Evolutionary conservation across 2,113 vertebrate genomes (phyloP).

Genomic region (Oryzias woworae): DNA sequence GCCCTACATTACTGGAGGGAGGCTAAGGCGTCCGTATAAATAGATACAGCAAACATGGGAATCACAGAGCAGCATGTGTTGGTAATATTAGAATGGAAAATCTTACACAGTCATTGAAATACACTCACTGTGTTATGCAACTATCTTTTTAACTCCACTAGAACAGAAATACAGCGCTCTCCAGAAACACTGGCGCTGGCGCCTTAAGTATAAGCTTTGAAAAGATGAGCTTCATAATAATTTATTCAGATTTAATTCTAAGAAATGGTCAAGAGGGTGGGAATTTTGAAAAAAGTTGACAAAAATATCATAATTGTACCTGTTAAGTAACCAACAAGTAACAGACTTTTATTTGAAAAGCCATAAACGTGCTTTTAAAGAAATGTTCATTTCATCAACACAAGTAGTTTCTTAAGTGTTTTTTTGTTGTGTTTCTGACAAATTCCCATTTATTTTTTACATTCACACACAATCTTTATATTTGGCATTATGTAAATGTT

Average conservation of each 20-base stretch:
- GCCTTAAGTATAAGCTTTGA: slow-evolving; percentile 45
- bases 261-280: background rate
- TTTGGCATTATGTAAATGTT: no score
- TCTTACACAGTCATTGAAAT: slow-evolving; percentile 74
- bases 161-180: slow-evolving; percentile 61
- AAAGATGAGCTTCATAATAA: background rate
- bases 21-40: slow-evolving; percentile 65
- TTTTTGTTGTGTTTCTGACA: background rate
- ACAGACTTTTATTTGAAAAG: background rate
- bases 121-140: slow-evolving; percentile 69
- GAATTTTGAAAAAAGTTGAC: background rate
- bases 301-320: background rate
- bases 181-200: slow-evolving; percentile 66
- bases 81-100: slow-evolving; percentile 80
- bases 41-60: slow-evolving; percentile 64
- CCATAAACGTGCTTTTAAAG: background rate
- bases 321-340: background rate
- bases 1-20: slow-evolving; percentile 33
- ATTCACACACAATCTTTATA: background rate
- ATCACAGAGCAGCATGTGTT: slow-evolving; percentile 69
- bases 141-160: slow-evolving; percentile 65
- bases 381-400: background rate
- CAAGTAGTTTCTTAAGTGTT: background rate
- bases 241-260: background rate
- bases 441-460: background rate